Evolutionary conservation across 2,888 invertebrate genomes (phyloP).

Genomic region (Cyclophora albipunctata): DNA sequence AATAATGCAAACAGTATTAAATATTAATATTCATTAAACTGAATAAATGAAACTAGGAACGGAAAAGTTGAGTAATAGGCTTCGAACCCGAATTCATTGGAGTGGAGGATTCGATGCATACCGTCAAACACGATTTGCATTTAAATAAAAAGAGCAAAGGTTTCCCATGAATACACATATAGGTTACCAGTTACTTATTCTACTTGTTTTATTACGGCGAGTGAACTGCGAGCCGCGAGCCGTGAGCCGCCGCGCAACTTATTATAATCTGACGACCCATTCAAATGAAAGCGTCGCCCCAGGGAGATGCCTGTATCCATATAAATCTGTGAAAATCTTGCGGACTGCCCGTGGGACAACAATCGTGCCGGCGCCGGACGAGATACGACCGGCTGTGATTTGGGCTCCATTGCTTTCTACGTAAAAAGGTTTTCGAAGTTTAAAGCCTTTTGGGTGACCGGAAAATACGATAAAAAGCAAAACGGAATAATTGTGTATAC

Average conservation of each 20-base stretch:
- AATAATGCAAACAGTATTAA: no score
- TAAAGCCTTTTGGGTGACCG: conserved; percentile 15
- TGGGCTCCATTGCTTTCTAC: conserved; percentile 34
- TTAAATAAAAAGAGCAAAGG: conserved; percentile 17
- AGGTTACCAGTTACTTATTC: conserved; percentile 17
- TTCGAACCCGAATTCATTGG: neutral
- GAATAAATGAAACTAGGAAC: neutral
- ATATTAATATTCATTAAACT: no score
- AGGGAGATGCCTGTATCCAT: conserved; percentile 24
- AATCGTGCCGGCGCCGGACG: conserved; percentile 31
- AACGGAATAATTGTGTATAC: no score
- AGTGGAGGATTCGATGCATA: conserved; percentile 16
- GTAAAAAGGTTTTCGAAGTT: conserved; percentile 34
- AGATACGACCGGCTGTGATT: conserved; percentile 38
- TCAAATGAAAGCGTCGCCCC: conserved; percentile 36
- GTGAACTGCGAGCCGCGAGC: neutral
- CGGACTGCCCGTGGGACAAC: conserved; percentile 32
- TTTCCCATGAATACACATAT: conserved; percentile 12
- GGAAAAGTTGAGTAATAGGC: no score
- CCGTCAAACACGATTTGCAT: conserved; percentile 18
- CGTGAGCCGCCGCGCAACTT: conserved; percentile 19
- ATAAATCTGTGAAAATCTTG: conserved; percentile 40
- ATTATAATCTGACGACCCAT: conserved; percentile 43
- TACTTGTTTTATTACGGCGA: conserved; percentile 21
- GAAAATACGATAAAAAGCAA: neutral